Evolutionary conservation across 1,140 invertebrate genomes (phyloP), one percentile per base, ranked within the genome.

Genomic region (Drosophila nannoptera): DNA sequence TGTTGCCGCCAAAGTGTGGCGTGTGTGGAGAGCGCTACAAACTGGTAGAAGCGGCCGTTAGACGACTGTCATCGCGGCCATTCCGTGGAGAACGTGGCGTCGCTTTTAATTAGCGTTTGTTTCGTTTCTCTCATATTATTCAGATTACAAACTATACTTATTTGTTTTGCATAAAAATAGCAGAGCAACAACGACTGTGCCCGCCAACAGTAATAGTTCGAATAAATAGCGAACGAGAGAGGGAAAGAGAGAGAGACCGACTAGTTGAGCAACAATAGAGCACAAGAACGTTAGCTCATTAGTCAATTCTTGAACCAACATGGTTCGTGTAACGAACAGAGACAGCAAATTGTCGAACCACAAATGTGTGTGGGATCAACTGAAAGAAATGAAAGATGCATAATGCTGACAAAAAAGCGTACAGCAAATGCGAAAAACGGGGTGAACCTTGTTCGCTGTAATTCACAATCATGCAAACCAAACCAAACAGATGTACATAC

Each of bases 161-260:
- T 82, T 84, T 78, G 53, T 81, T 77, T 78, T 74, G 71, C 71
- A 77, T 80, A 64, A 70, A 86, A 81, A 81, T 77, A 81, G 77
- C 70, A 69, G 53, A 69, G 40, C 43, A 68, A 60, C 43, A 12
- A 45, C 7, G 53, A 45, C 42, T 49, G 49, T 66, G 73, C 55
- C 45, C 48, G 35, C 53, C 36, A 54, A 36, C 53, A 8, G 29
- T 43, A 16, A 46, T 54, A 59, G 49, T 43, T 69, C 45, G 48
- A 69, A 55, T 56, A 48, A 69, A 32, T 56, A 65, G 43, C 36
- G 38, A 52, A n/a, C 31, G 22, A 32, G 22, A 31, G 36, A 55
- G 43, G 36, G 22, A 22, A 9, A 22, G 29, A n/a, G 45, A 9
- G 8, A 38, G 43, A 43, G 42, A 49, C 48, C 36, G 48, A n/a